A percentile compares a stretch with the other conserved stretches of the same genome.
phyloP scores from a whole-genome alignment of 1,140 invertebrate species.

The Drosophila kohkoa region DNA sequence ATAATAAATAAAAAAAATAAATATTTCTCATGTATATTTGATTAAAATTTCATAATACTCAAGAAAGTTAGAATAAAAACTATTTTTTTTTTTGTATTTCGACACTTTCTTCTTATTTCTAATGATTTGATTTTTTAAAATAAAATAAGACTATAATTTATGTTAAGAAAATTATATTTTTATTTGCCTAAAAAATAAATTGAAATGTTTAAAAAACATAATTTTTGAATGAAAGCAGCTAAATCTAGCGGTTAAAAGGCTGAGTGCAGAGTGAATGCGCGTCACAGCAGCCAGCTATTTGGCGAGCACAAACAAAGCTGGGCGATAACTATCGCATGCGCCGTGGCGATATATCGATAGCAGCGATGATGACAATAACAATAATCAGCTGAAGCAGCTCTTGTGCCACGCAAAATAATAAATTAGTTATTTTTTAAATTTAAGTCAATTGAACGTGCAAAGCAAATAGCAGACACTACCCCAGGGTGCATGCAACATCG shows the following conservation, averaged over 20 bases:
- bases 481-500: constrained; percentile 5
- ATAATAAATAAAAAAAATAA: too few species aligned
- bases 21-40: too few species aligned
- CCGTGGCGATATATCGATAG: constrained; percentile 33
- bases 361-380: constrained; percentile 57
- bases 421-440: constrained; percentile 49
- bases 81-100: too few species aligned
- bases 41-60: too few species aligned
- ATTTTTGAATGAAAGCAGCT: too few species aligned
- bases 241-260: neutral
- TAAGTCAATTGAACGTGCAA: constrained; percentile 21
- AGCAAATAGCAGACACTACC: constrained; percentile 11
- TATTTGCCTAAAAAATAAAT: neutral
- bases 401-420: constrained; percentile 80
- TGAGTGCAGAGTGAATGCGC: neutral
- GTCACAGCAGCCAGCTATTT: constrained; percentile 42
- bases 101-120: too few species aligned
- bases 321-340: constrained; percentile 25
- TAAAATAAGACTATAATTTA: too few species aligned
- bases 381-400: constrained; percentile 73
- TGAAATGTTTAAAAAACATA: neutral
- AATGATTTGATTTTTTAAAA: too few species aligned
- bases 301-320: neutral
- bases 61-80: too few species aligned
- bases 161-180: neutral